These are phyloP conservation scores for Burhinus oedicnemus DNA, from an alignment of 2,113 vertebrate species.

Conservation along the genomic window DNA sequence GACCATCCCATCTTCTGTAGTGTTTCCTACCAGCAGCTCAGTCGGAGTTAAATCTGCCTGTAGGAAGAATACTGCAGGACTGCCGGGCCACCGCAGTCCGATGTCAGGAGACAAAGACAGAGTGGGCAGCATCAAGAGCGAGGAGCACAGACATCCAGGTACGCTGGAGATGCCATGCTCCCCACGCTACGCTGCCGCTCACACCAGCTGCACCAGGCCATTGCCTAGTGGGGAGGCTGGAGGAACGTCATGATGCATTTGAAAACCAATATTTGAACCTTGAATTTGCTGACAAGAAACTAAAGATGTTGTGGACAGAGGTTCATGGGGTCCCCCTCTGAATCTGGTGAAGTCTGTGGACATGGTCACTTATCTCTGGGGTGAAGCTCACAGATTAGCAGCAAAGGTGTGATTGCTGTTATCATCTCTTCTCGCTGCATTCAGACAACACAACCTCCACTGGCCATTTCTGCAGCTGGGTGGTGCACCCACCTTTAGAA, in stretches of 20 bases:
- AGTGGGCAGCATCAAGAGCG: neutral
- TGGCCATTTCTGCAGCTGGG: neutral
- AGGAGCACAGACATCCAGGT: neutral
- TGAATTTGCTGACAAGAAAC: neutral
- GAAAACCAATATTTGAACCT: neutral
- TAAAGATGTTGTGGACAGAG: neutral
- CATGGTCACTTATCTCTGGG: accelerated
- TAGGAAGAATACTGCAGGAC: neutral
- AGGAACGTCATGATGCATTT: neutral
- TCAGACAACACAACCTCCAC: accelerated
- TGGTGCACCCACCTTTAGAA: neutral
- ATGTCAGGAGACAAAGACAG: neutral
- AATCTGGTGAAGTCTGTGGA: neutral
- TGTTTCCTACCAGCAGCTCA: neutral
- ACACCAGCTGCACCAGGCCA: neutral
- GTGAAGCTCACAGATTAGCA: neutral
- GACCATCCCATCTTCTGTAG: neutral
- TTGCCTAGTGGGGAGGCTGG: no score
- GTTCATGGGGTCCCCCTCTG: neutral
- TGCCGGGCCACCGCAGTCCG: neutral
- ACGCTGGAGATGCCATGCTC: accelerated
- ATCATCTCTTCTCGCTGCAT: neutral
- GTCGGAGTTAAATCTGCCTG: neutral
- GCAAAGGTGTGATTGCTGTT: neutral
- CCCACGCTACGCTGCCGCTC: neutral